phyloP scores from a whole-genome alignment of 2,888 invertebrate species.

The Lucinisca nassula region DNA sequence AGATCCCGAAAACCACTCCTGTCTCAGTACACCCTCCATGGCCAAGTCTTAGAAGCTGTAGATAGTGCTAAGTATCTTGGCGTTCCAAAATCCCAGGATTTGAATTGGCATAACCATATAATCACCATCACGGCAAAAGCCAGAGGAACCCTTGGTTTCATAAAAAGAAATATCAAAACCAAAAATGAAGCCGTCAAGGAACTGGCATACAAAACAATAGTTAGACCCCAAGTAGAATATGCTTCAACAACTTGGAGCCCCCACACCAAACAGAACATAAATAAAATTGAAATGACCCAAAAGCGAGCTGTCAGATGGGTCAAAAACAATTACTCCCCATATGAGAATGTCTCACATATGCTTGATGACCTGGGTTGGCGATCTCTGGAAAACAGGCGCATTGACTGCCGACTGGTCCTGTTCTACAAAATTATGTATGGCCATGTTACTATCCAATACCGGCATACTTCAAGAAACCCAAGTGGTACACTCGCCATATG shows the following conservation, averaged over 20 bases:
- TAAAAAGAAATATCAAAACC: neutral
- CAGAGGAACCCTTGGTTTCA: neutral
- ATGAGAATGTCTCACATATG: conserved; percentile 14
- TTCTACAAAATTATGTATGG: too few species aligned
- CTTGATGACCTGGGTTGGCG: too few species aligned
- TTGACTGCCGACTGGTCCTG: too few species aligned
- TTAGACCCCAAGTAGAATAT: neutral
- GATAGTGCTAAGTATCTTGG: neutral
- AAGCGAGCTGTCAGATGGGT: too few species aligned
- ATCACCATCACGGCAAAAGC: neutral
- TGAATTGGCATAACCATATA: neutral
- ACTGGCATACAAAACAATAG: too few species aligned
- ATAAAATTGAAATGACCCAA: neutral
- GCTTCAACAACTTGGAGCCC: neutral
- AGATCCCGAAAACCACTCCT: neutral
- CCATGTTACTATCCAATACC: conserved; percentile 1
- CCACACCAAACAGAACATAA: neutral
- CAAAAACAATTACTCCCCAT: conserved; percentile 8
- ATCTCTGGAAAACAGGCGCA: too few species aligned
- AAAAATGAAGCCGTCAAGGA: neutral
- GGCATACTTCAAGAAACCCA: neutral
- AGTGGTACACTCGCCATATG: neutral
- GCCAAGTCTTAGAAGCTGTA: neutral
- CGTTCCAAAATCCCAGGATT: neutral
- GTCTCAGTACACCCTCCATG: neutral